Base-by-base conservation (phyloP, 2,888 invertebrate species). In the Pandemis cinnamomeana region DNA sequence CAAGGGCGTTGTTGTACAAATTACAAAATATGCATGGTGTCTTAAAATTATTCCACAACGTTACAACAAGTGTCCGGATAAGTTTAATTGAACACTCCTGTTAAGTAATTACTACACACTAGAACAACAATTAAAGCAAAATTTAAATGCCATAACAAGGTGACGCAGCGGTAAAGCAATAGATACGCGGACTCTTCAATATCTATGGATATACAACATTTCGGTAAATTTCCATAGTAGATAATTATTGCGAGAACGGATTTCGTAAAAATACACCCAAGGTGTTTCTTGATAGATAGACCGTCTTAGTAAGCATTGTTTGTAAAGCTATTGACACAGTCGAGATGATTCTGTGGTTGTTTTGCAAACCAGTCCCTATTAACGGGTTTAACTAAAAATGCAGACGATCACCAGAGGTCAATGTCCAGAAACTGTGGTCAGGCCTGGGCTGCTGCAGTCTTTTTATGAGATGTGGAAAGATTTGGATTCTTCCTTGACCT, bases 251-350 rank as follows among this genome's bases (percentile, higher is more conserved):
- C 42, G 62, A 62, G 42, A 15, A 42, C 13, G 42, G 6, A 42
- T 62, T 62, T 41, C 41, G 62, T 42, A 62, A 62, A 62, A 62
- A 62, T 15, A 42, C 27, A 27, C 27, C 11, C 58, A 58, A 58
- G 58, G 58, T 27, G 27, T 20, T 55, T 20, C 27, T 20, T 5
- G 58, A 27, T 27, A 58, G 27, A 10, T 27, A 27, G 27, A 27
- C 11, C 27, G 27, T 20, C 58, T 10, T 11, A 11, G 4, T 36
- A 36, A 2, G 10, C 58, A 58, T 58, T 58, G 58, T 58, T 11
- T 11, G 27, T n/a, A 5, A 58, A 58, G 27, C 10, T 58, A 11
- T 58, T 27, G 58, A 27, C 27, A 27, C 58, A 27, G 27, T 11
- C 7, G 27, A 11, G 58, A 58, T 7, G n/a, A 48, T 10, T 48